Evolutionary conservation across 1,140 invertebrate species (phyloP).

Genomic region (Pseudoatta argentina): DNA sequence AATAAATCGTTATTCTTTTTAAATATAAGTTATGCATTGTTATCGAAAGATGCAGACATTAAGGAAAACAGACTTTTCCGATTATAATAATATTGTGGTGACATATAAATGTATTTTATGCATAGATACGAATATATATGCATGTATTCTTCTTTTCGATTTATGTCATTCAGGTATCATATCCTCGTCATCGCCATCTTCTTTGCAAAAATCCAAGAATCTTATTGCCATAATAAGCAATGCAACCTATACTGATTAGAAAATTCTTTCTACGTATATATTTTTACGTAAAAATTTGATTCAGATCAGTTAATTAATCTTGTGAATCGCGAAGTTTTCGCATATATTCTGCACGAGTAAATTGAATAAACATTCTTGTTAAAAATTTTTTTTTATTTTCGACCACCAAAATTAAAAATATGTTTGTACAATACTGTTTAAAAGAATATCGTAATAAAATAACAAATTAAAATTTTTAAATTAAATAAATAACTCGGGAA

Average conservation of each 20-base stretch:
- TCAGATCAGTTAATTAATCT: not conserved
- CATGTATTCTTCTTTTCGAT: not conserved
- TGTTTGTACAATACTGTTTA: not conserved
- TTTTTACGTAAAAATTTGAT: not conserved
- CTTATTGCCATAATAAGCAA: not conserved
- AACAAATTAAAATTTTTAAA: not conserved
- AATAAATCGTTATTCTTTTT: slow-evolving; percentile 18
- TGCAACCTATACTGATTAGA: not conserved
- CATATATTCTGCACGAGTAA: not conserved
- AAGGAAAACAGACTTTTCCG: not conserved
- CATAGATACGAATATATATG: not conserved
- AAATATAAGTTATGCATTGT: not conserved
- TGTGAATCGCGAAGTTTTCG: not conserved
- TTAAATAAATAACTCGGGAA: not conserved
- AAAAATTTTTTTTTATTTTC: not conserved
- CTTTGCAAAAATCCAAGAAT: not conserved
- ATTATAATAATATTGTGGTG: not conserved
- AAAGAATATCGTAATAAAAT: not conserved
- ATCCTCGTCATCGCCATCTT: not conserved
- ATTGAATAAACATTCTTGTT: not conserved
- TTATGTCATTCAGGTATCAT: not conserved
- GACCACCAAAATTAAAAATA: not conserved
- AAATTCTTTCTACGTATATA: not conserved
- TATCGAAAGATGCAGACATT: not conserved
- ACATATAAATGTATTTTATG: not conserved